Percentiles rank a stretch among this genome's conserved stretches.
phyloP scores from a whole-genome alignment of 2,113 vertebrate genomes.

The Chamaea fasciata region DNA sequence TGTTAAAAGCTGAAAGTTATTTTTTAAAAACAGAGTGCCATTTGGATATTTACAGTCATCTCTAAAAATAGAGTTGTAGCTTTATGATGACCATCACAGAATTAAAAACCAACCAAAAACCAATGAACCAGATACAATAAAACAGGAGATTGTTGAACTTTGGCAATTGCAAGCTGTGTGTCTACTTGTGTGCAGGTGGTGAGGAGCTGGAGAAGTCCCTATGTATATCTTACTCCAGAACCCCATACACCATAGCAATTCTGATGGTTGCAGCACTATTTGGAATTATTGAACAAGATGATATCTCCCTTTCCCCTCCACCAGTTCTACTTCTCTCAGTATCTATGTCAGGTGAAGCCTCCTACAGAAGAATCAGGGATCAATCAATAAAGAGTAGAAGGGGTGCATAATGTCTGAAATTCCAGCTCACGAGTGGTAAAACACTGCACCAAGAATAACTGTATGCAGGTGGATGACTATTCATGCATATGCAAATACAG shows the following conservation, averaged over 20 bases:
- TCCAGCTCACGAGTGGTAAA: neutral
- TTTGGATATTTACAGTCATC: neutral
- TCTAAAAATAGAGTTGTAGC: neutral
- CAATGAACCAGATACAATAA: neutral
- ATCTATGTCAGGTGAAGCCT: neutral
- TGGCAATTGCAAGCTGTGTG: neutral
- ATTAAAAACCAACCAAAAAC: neutral
- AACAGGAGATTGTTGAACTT: neutral
- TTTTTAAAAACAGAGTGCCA: neutral
- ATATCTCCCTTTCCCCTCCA: neutral
- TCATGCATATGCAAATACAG: constrained; percentile 43
- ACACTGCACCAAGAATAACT: neutral
- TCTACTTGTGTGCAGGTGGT: neutral
- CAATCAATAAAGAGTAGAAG: neutral
- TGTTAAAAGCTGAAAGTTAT: neutral
- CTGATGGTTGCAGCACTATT: neutral
- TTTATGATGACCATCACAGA: neutral
- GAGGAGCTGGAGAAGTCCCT: neutral
- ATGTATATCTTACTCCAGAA: neutral
- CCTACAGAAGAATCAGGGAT: neutral
- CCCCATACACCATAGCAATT: neutral
- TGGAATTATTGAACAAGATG: neutral
- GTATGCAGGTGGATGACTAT: constrained; percentile 13
- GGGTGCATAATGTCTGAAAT: constrained; percentile 5
- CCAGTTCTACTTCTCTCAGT: neutral